Percentiles rank a stretch among this genome's conserved stretches.
These are phyloP conservation scores for Dreissena rostriformis DNA, from an alignment of 1,140 invertebrate genomes.

Conservation along the genomic window DNA sequence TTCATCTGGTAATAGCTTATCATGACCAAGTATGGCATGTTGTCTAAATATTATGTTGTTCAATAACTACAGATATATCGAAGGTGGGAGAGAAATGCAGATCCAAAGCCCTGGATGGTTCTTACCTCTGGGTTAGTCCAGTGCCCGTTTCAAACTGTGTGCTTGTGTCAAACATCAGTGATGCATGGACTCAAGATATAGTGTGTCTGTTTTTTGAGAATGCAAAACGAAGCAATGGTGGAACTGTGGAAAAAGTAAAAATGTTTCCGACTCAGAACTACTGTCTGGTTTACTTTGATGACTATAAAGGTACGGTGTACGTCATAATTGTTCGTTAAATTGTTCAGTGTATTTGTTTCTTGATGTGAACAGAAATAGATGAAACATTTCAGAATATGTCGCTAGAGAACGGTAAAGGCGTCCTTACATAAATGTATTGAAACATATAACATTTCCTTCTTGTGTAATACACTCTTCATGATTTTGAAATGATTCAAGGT, in stretches of 20 bases:
- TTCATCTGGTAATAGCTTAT: too few species aligned
- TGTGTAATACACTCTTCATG: too few species aligned
- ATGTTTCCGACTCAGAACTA: constrained; percentile 31
- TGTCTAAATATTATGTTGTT: too few species aligned
- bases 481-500: too few species aligned
- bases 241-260: constrained; percentile 32
- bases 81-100: constrained; percentile 19
- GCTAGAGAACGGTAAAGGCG: too few species aligned
- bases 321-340: too few species aligned
- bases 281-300: constrained; percentile 46
- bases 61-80: background rate
- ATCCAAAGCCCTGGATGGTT: constrained; percentile 19
- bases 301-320: constrained; percentile 49
- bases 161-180: constrained; percentile 35
- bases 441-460: too few species aligned
- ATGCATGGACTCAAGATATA: constrained; percentile 28
- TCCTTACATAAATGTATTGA: too few species aligned
- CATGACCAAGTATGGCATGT: too few species aligned
- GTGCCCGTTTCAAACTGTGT: constrained; percentile 46
- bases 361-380: too few species aligned
- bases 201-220: constrained; percentile 53
- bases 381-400: too few species aligned
- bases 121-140: background rate
- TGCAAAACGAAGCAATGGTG: constrained; percentile 21
- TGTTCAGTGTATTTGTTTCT: too few species aligned